Base-by-base conservation (phyloP, 2,797 vertebrate genomes). In the Typhlichthys eigenmanni region DNA sequence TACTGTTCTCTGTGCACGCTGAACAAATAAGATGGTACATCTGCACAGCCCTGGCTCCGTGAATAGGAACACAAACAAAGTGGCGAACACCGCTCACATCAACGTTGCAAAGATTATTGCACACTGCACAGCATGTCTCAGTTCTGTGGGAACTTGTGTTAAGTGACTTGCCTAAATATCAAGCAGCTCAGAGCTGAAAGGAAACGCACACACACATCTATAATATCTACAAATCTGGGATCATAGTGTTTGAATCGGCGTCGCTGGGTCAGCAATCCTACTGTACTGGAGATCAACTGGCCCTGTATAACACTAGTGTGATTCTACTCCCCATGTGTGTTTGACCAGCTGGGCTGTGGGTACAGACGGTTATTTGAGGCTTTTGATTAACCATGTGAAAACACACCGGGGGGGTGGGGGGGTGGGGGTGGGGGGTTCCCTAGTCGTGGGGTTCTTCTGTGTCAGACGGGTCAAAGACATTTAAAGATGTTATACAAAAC, bases 301-400 rank as follows among this genome's bases (percentile, higher is more conserved):
- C 65, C 24, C 38, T 67, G 74, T 60, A 66, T 52, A 76, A 64
- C 68, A 58, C 45, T 61, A 84, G 87, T 76, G 76, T 75, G 47
- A 74, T 61, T 79, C 71, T 72, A 43, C 51, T 11, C 51, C 55
- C 73, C 8, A 12, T 72, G 68, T 77, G 79, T 88, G 85, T 91
- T 90, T 87, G 74, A 66, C 79, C 85, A 88, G 82, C 82, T 82
- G 80, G 72, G 77, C 68, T 60, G 65, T 71, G 65, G 78, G 60
- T 60, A 54, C 79, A 70, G 69, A 61, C 74, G 45, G 80, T 67
- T 80, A 73, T 11, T 16, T 49, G 75, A 79, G 74, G 67, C 80
- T 71, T 66, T 67, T 83, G 88, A 89, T 90, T 86, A 88, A 38
- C 38, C 62, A 79, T 24, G 59, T 66, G 43, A 88, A 87, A 90